Evolutionary conservation across 2,888 invertebrate genomes (phyloP).

Genomic region (Gymnocheta viridis): DNA sequence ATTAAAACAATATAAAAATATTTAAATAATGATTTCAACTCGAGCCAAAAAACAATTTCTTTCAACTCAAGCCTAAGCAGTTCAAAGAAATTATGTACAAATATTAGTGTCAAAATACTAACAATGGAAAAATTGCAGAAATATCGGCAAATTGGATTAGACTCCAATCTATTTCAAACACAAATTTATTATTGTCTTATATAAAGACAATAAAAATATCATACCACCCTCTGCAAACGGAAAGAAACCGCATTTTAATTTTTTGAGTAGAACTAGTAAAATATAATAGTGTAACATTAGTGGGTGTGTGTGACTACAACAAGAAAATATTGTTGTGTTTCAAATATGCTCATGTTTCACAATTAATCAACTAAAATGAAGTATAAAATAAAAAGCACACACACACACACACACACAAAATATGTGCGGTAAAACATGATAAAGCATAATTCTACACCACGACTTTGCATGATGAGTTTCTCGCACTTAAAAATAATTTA

Average conservation of each 20-base stretch:
- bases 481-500: slow-evolving; percentile 80
- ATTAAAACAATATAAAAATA: no score
- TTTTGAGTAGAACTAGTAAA: background rate
- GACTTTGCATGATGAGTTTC: slow-evolving; percentile 64
- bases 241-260: background rate
- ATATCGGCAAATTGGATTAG: no score
- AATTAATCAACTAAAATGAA: slow-evolving; percentile 52
- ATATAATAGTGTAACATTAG: background rate
- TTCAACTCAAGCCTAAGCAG: no score
- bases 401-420: slow-evolving; percentile 4
- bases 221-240: background rate
- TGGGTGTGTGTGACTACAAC: background rate
- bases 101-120: no score
- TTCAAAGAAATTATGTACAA: no score
- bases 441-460: slow-evolving; percentile 58
- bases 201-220: background rate
- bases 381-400: background rate
- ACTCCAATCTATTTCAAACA: no score
- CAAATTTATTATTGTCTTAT: background rate
- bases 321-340: no score
- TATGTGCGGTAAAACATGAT: slow-evolving; percentile 37
- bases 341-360: slow-evolving; percentile 56
- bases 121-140: no score
- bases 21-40: no score
- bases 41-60: no score